Evolutionary conservation across 2,113 vertebrate species (phyloP).

Genomic region (Megalops atlanticus): DNA sequence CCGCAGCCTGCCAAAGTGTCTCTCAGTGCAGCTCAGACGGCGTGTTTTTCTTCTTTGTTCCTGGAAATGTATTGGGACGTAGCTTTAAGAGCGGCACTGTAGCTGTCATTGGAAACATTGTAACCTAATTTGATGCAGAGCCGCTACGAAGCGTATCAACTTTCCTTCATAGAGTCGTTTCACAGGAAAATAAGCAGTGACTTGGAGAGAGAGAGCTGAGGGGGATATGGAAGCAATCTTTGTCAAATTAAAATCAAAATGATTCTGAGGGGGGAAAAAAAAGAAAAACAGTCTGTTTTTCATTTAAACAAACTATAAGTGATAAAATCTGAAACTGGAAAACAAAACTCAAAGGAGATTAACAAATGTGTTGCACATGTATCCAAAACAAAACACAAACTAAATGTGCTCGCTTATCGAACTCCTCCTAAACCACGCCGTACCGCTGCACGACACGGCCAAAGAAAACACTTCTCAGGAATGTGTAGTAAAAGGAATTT

Average conservation of each 20-base stretch:
- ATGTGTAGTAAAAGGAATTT: neutral
- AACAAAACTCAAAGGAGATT: slow-evolving; percentile 20
- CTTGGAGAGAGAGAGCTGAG: neutral
- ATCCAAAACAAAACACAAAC: neutral
- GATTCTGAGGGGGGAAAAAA: neutral
- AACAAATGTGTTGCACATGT: slow-evolving; percentile 23
- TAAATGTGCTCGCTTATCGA: neutral
- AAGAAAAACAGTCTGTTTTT: neutral
- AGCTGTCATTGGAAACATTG: slow-evolving; percentile 13
- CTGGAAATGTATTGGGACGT: neutral
- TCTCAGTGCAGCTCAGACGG: neutral
- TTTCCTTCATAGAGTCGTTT: slow-evolving; percentile 1
- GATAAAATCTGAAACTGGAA: slow-evolving; percentile 20
- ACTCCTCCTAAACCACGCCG: slow-evolving; percentile 3
- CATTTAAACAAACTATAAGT: neutral
- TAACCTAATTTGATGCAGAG: neutral
- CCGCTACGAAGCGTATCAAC: neutral
- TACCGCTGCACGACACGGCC: neutral
- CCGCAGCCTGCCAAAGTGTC: neutral
- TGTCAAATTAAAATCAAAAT: slow-evolving; percentile 13
- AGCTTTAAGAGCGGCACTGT: neutral
- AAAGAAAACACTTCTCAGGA: neutral
- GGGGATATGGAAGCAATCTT: neutral
- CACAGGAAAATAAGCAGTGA: slow-evolving; percentile 4
- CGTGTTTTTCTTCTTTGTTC: slow-evolving; percentile 6